Evolutionary conservation across 92 coral and sea anemone species (phyloP).

Genomic region (Epizoanthus ramosus): DNA sequence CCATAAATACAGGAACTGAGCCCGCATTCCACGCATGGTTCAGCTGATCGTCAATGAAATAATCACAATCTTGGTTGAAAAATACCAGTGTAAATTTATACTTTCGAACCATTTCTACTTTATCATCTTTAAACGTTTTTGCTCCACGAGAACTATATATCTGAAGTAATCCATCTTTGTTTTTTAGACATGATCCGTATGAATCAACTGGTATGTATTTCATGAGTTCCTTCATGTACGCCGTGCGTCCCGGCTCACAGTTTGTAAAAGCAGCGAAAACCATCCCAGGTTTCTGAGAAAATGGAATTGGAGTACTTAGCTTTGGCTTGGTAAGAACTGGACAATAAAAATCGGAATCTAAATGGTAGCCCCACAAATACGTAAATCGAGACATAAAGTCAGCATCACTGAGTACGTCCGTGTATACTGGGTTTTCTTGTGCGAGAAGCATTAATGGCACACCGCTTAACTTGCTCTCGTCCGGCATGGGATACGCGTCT

Average conservation of each 20-base stretch:
- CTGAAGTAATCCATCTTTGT: slow-evolving; percentile 38
- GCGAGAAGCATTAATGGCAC: slow-evolving; percentile 58
- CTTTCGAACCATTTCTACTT: slow-evolving; percentile 43
- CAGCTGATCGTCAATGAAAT: slow-evolving; percentile 71
- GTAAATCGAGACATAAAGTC: slow-evolving; percentile 49
- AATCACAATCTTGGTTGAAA: slow-evolving; percentile 76
- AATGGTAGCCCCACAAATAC: slow-evolving; percentile 53
- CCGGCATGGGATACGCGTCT: slow-evolving; percentile 52
- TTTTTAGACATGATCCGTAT: slow-evolving; percentile 43
- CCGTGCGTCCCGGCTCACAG: slow-evolving; percentile 59
- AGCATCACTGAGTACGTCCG: slow-evolving; percentile 42
- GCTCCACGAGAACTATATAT: slow-evolving; percentile 18
- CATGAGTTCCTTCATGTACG: slow-evolving; percentile 55
- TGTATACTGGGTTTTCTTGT: slow-evolving; percentile 55
- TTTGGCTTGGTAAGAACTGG: slow-evolving; percentile 40
- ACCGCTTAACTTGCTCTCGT: not conserved
- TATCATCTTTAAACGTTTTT: slow-evolving; percentile 33
- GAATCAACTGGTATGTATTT: slow-evolving; percentile 52
- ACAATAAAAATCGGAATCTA: slow-evolving; percentile 59
- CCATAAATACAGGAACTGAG: slow-evolving; percentile 72
- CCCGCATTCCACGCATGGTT: slow-evolving; percentile 69
- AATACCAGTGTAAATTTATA: slow-evolving; percentile 74
- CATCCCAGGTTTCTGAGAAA: slow-evolving; percentile 45
- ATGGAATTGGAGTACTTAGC: slow-evolving; percentile 46
- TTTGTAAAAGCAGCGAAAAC: slow-evolving; percentile 61